Evolutionary conservation across 2,113 vertebrate species (phyloP), one percentile per base, ranked within the genome.

Genomic region (Stigmatopora argus): DNA sequence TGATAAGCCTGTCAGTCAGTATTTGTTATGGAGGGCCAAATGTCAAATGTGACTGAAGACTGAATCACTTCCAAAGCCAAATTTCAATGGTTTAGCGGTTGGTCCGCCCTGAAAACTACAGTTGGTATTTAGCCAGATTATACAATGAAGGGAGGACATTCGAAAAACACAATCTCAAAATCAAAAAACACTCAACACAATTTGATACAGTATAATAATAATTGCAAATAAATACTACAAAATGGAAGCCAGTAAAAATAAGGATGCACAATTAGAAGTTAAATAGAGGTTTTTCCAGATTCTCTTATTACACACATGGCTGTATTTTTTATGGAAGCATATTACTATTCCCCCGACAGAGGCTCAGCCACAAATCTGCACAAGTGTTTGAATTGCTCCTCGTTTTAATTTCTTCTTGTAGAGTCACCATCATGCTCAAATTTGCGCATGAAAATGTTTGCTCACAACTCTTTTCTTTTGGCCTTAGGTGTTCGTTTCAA

Each of bases 241-340:
- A 93, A 95, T 93, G 74, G 78, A 62, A 92, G 89, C 90, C 89
- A 93, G 91, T 94, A 93, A 92, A 91, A 90, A 91, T 85, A 88
- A 86, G 5, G 46, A 2, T 66, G 59, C 77, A 10, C 38, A 41
- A 41, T 71, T 66, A 92, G 91, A 92, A 92, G 89, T 90, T 91
- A 89, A 90, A 89, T 92, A 93, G 90, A 90, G 90, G 90, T 92
- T 92, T 89, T 92, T 84, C 89, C 86, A 87, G 88, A 89, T 86
- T 86, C 83, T 82, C 90, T 93, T 91, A 93, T 93, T 93, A 92
- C 91, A 92, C 92, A 91, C 87, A 88, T 90, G 88, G 90, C 89
- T 88, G 14, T 17, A 48, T 48, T 90, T 92, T 93, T 92, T 91
- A 89, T 44, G 15, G 4, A 17, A 48, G 46, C 51, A 52, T 10